Evolutionary conservation across 2,888 invertebrate species (phyloP).

Genomic region (Catocala nupta): DNA sequence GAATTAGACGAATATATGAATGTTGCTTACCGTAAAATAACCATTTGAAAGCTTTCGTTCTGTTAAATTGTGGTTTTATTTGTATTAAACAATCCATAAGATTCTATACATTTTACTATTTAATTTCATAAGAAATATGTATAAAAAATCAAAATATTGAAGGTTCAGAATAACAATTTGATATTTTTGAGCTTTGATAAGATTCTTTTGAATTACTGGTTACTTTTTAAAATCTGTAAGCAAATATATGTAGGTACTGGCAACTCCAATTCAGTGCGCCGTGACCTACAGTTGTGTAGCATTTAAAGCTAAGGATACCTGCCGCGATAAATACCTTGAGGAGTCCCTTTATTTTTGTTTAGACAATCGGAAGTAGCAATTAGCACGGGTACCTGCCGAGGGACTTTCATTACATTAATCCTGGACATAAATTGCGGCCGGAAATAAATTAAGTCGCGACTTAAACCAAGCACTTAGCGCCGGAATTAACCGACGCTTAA

Average conservation of each 20-base stretch:
- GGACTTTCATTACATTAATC: slow-evolving; percentile 81
- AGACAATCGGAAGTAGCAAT: slow-evolving; percentile 79
- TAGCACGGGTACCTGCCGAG: slow-evolving; percentile 69
- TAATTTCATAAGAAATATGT: too few relatives aligned
- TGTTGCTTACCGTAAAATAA: slow-evolving; percentile 38
- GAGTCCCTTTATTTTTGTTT: slow-evolving; percentile 69
- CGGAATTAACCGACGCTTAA: slow-evolving; percentile 81
- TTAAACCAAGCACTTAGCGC: slow-evolving; percentile 81
- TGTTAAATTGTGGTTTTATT: slow-evolving; percentile 4
- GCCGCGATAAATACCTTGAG: slow-evolving; percentile 51
- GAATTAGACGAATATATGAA: slow-evolving; percentile 57
- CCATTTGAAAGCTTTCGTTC: slow-evolving; percentile 11
- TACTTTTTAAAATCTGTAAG: too few relatives aligned
- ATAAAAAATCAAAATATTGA: too few relatives aligned
- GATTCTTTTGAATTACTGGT: too few relatives aligned
- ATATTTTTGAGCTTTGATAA: too few relatives aligned
- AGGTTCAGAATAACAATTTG: too few relatives aligned
- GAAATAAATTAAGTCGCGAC: slow-evolving; percentile 81
- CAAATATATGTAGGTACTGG: too few relatives aligned
- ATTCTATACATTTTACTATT: too few relatives aligned
- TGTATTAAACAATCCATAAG: too few relatives aligned
- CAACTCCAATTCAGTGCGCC: slow-evolving; percentile 9
- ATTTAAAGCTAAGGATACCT: slow-evolving; percentile 45
- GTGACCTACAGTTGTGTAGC: slow-evolving; percentile 36
- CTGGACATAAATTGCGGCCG: slow-evolving; percentile 77